Conservation (phyloP, 2,113 vertebrate genomes). For the Centropristis striata region DNA sequence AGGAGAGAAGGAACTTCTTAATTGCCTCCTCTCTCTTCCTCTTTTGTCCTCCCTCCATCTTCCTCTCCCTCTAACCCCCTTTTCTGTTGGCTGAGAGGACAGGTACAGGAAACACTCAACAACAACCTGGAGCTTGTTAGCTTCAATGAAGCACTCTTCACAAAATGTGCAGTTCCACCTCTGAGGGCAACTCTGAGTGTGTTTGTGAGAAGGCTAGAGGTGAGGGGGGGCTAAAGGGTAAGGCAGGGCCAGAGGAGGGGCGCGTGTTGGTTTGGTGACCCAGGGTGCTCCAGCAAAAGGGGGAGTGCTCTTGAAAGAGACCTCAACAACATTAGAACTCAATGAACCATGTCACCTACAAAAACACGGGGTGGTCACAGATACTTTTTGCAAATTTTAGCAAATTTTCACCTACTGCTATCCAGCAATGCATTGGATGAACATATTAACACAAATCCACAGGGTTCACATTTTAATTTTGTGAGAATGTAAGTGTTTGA, state of each 20-base stretch:
- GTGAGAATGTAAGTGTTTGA: not conserved
- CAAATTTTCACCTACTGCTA: not conserved
- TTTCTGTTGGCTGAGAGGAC: conserved; percentile 42
- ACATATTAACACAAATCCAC: not conserved
- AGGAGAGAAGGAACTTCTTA: conserved; percentile 51
- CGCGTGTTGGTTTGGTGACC: conserved; percentile 62
- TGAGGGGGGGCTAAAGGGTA: conserved; percentile 64
- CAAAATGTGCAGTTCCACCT: conserved; percentile 54
- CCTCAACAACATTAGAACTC: conserved; percentile 62
- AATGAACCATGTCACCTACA: conserved; percentile 56
- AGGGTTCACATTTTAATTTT: not conserved
- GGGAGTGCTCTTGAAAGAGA: conserved; percentile 50
- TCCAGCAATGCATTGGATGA: not conserved
- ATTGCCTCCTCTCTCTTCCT: conserved; percentile 45
- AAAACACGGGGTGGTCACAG: conserved; percentile 17
- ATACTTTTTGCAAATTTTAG: conserved; percentile 35
- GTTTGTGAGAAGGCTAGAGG: conserved; percentile 46
- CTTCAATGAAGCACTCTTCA: conserved; percentile 57
- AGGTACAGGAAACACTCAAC: conserved; percentile 77
- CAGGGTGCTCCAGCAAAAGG: conserved; percentile 64
- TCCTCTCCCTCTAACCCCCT: not conserved
- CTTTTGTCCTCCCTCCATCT: conserved; percentile 32
- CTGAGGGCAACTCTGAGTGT: conserved; percentile 44
- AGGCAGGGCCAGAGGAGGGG: conserved; percentile 51
- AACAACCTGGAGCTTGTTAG: conserved; percentile 73